Percentiles rank a stretch among this genome's conserved stretches.
These are phyloP conservation scores for Lamellibrachia columna DNA, from an alignment of 2,888 invertebrate species.

Conservation along the genomic window DNA sequence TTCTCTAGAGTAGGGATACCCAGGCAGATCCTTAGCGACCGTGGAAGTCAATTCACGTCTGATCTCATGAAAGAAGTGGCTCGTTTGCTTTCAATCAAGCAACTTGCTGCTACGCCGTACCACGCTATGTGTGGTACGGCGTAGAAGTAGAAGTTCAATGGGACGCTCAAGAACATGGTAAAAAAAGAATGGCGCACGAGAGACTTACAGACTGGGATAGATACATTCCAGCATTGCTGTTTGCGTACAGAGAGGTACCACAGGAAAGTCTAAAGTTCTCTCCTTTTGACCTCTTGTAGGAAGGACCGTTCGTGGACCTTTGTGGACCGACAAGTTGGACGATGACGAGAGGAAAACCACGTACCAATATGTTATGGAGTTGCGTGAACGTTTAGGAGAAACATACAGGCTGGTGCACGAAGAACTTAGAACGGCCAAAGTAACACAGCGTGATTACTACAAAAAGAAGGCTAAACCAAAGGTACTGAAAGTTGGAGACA, in stretches of 20 bases:
- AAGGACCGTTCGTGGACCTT: too few species aligned
- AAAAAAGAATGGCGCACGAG: background rate
- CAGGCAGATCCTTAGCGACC: conserved; percentile 36
- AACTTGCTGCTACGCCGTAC: too few species aligned
- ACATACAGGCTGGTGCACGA: too few species aligned
- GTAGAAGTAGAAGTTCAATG: too few species aligned
- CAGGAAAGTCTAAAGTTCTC: conserved; percentile 26
- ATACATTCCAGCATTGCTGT: conserved; percentile 23
- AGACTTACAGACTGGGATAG: conserved; percentile 29
- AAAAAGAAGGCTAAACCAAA: conserved; percentile 35
- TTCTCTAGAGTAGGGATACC: conserved; percentile 39
- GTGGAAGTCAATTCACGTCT: too few species aligned
- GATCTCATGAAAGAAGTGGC: too few species aligned
- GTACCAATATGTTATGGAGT: too few species aligned
- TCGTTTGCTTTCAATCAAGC: too few species aligned
- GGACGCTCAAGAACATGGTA: conserved; percentile 31
- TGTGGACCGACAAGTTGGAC: too few species aligned
- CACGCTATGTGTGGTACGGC: conserved; percentile 32
- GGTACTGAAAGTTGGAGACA: conserved; percentile 36
- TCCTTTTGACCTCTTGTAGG: conserved; percentile 30
- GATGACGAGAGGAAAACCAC: too few species aligned
- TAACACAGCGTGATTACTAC: conserved; percentile 37
- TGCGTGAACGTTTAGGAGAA: too few species aligned
- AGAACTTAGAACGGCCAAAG: conserved; percentile 30
- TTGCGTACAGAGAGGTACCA: conserved; percentile 27